A percentile compares a stretch with the other conserved stretches of the same genome.
These are phyloP conservation scores for Encarsia formosa DNA, from an alignment of 2,888 invertebrate species.

Conservation along the genomic window DNA sequence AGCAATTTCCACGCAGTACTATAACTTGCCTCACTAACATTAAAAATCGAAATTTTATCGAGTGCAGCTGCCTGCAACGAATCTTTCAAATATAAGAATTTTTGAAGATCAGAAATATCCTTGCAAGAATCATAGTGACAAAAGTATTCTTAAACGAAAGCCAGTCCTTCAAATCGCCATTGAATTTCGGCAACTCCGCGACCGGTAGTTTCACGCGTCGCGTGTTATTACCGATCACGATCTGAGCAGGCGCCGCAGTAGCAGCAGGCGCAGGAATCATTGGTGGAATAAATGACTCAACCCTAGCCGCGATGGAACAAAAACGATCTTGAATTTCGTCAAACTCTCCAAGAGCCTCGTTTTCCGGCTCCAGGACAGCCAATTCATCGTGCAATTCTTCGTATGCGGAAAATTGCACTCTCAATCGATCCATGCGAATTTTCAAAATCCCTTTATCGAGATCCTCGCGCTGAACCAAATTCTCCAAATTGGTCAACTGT, in stretches of 20 bases:
- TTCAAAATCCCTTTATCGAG: not conserved
- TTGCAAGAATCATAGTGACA: constrained; percentile 11
- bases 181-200: too few species aligned
- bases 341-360: not conserved
- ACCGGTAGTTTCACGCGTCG: too few species aligned
- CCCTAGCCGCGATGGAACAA: not conserved
- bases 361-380: not conserved
- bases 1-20: constrained; percentile 16
- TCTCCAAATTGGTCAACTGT: not conserved
- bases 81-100: constrained; percentile 20
- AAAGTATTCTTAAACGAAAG: constrained; percentile 21
- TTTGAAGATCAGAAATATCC: constrained; percentile 15
- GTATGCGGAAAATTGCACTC: not conserved
- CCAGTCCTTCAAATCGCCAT: constrained; percentile 5
- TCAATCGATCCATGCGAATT: not conserved
- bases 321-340: not conserved
- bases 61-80: constrained; percentile 14
- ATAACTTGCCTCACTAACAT: constrained; percentile 19
- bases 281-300: not conserved
- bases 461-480: not conserved
- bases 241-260: not conserved
- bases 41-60: constrained; percentile 12
- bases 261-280: too few species aligned
- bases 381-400: not conserved
- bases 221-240: not conserved